Percentiles rank a stretch among this genome's conserved stretches.
These are phyloP conservation scores for Bombus turneri DNA, from an alignment of 1,140 invertebrate genomes.

Conservation along the genomic window DNA sequence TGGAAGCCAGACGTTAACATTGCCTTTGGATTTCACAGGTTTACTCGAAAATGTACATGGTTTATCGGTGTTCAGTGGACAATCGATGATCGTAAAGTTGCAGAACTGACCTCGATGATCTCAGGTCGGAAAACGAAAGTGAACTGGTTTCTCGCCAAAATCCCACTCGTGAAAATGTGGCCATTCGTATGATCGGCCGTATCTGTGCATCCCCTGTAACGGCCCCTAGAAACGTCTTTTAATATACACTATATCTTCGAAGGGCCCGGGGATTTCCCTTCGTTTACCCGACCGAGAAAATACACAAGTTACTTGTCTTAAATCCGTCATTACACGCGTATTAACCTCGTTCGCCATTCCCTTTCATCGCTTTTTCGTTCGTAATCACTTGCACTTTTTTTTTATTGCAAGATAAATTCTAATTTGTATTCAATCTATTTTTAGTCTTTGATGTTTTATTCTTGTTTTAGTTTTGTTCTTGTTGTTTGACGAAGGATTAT, in stretches of 20 bases:
- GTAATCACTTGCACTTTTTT: not conserved
- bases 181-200: slow-evolving; percentile 82
- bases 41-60: not conserved
- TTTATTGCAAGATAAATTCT: not conserved
- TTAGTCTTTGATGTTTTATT: not conserved
- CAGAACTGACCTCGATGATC: slow-evolving; percentile 42
- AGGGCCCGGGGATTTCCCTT: slow-evolving; percentile 70
- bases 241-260: slow-evolving; percentile 83
- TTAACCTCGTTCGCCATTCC: slow-evolving; percentile 17
- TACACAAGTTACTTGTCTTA: slow-evolving; percentile 55
- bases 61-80: not conserved
- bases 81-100: slow-evolving; percentile 22
- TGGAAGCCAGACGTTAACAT: not conserved
- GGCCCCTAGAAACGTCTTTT: slow-evolving; percentile 79
- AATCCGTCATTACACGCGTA: slow-evolving; percentile 66
- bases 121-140: slow-evolving; percentile 52
- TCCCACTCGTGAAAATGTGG: slow-evolving; percentile 78
- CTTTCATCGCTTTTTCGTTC: not conserved
- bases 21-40: not conserved
- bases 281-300: slow-evolving; percentile 25
- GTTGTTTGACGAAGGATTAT: not conserved
- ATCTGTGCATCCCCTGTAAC: slow-evolving; percentile 71
- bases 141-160: slow-evolving; percentile 68
- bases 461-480: too few relatives aligned
- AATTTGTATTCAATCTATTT: not conserved